Evolutionary conservation across 2,113 vertebrate species (phyloP).

Genomic region (Archilochus colubris): DNA sequence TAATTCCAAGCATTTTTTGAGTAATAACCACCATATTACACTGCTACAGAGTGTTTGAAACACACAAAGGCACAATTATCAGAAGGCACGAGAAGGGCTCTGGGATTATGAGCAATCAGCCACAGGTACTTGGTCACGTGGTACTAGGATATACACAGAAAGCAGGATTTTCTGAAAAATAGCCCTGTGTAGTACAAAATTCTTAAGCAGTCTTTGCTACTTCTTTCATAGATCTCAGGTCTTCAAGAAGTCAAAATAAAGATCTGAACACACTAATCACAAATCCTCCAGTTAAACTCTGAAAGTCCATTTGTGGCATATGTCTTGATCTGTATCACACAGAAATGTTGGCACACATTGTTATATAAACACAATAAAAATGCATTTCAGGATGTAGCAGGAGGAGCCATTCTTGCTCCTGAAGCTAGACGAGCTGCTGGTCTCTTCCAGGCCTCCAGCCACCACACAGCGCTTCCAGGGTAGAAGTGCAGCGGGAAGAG

Average conservation of each 20-base stretch:
- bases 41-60: background rate
- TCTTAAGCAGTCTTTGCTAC: background rate
- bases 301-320: background rate
- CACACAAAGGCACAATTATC: background rate
- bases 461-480: too few species aligned
- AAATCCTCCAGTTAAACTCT: background rate
- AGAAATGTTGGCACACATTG: fast-evolving
- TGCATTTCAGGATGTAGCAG: background rate
- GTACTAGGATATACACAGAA: background rate
- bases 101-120: background rate
- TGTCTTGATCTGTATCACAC: background rate
- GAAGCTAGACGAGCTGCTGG: too few species aligned
- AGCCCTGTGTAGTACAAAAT: background rate
- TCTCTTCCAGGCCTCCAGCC: too few species aligned
- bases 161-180: background rate
- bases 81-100: background rate
- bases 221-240: background rate
- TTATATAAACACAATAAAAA: background rate
- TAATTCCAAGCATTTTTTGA: background rate
- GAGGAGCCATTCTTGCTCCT: too few species aligned
- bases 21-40: background rate
- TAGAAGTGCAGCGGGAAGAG: too few species aligned
- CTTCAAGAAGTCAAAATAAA: background rate
- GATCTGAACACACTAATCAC: background rate
- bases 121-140: background rate